phyloP scores from a whole-genome alignment of 2,888 invertebrate species.

The Drosophila setosimentum region DNA sequence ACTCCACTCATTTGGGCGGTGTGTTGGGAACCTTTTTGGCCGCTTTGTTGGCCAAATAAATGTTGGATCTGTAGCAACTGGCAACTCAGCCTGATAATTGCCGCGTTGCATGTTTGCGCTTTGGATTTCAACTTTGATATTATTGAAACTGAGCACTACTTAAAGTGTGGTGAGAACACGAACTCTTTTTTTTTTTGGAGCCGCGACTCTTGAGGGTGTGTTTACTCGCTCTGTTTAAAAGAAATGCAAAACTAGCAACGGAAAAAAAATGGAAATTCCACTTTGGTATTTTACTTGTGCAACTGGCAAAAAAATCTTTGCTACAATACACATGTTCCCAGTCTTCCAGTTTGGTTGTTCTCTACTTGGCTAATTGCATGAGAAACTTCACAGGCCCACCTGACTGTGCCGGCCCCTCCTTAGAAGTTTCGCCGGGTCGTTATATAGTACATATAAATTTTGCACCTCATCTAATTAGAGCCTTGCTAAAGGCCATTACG shows the following conservation, averaged over 20 bases:
- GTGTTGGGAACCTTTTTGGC: slow-evolving; percentile 56
- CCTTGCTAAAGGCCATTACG: slow-evolving; percentile 37
- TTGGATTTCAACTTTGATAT: slow-evolving; percentile 73
- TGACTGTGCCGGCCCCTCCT: slow-evolving; percentile 35
- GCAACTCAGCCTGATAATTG: slow-evolving; percentile 63
- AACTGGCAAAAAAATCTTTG: slow-evolving; percentile 3
- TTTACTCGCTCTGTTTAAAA: slow-evolving; percentile 37
- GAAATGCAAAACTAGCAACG: slow-evolving; percentile 63
- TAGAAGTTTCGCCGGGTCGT: slow-evolving; percentile 56
- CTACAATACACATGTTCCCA: slow-evolving; percentile 58
- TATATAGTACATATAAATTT: slow-evolving; percentile 25
- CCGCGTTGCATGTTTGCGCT: slow-evolving; percentile 67
- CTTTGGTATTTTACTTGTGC: slow-evolving; percentile 54
- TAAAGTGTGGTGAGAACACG: slow-evolving; percentile 63
- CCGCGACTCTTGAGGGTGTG: slow-evolving; percentile 45
- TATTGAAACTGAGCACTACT: slow-evolving; percentile 39
- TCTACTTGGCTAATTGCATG: slow-evolving; percentile 62
- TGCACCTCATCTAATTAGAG: slow-evolving; percentile 51
- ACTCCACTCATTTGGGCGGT: slow-evolving; percentile 7
- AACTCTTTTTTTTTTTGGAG: slow-evolving; percentile 26
- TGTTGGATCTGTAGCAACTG: slow-evolving; percentile 26
- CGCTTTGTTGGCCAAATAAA: slow-evolving; percentile 51
- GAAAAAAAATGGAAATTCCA: slow-evolving; percentile 20
- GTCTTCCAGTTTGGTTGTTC: slow-evolving; percentile 42
- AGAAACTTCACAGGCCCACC: slow-evolving; percentile 66